Conservation (phyloP, 1,140 invertebrate species). For the Drosophila athabasca region DNA sequence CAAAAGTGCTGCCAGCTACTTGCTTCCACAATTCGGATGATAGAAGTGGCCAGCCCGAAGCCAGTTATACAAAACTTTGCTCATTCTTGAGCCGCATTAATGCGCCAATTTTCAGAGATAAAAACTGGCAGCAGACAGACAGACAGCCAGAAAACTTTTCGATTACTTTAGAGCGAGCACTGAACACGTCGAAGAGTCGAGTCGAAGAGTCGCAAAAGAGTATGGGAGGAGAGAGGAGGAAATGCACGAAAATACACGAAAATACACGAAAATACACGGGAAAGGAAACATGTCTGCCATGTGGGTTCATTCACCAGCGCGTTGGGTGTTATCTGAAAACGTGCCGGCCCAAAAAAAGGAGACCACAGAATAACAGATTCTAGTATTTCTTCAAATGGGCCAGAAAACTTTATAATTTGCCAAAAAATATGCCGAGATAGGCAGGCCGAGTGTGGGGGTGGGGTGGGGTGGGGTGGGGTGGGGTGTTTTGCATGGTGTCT, state of each 20-base stretch:
- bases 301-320: conserved; percentile 67
- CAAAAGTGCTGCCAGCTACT: conserved; percentile 4
- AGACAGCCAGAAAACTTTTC: conserved; percentile 54
- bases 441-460: not conserved
- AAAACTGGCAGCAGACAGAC: conserved; percentile 54
- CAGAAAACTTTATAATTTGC: conserved; percentile 49
- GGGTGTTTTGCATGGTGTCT: conserved; percentile 20
- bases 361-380: conserved; percentile 25
- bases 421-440: conserved; percentile 38
- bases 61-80: conserved; percentile 42
- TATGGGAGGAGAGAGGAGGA: conserved; percentile 26
- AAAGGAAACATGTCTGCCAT: conserved; percentile 52
- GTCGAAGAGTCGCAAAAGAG: no score
- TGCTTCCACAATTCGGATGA: conserved; percentile 7
- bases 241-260: conserved; percentile 39
- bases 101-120: conserved; percentile 51
- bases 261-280: conserved; percentile 33
- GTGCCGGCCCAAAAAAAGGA: conserved; percentile 46
- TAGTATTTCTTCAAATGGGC: conserved; percentile 49
- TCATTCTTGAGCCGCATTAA: conserved; percentile 53
- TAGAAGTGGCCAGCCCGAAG: conserved; percentile 12
- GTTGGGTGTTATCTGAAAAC: conserved; percentile 65
- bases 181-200: conserved; percentile 29
- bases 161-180: conserved; percentile 45
- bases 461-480: no score